Evolutionary conservation across 2,113 vertebrate species (phyloP).

Genomic region (Camelus bactrianus): DNA sequence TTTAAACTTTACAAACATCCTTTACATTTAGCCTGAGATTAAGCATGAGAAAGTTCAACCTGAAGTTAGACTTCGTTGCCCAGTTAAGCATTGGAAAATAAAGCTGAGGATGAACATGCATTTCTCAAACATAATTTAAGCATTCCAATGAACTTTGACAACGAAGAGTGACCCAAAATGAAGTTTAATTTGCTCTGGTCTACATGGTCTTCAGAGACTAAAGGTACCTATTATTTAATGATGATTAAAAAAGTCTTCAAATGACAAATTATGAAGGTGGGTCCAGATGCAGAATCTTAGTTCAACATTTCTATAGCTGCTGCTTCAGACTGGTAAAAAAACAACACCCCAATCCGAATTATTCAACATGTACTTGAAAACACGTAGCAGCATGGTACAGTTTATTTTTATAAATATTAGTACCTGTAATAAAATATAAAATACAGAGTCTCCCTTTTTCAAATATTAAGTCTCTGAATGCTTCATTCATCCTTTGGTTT

Average conservation of each 20-base stretch:
- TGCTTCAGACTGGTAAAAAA: constrained; percentile 73
- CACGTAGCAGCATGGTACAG: constrained; percentile 75
- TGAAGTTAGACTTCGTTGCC: constrained; percentile 60
- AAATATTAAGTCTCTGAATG: constrained; percentile 83
- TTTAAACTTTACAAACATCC: constrained; percentile 72
- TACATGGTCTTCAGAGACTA: neutral
- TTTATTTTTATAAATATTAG: constrained; percentile 83
- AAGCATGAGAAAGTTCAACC: constrained; percentile 69
- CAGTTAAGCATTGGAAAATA: constrained; percentile 60
- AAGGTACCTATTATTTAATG: neutral
- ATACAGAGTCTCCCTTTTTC: constrained; percentile 81
- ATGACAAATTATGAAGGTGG: constrained; percentile 67
- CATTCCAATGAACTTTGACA: neutral
- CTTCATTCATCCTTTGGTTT: constrained; percentile 86
- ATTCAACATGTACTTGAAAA: constrained; percentile 79
- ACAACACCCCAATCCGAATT: neutral
- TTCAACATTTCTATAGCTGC: constrained; percentile 63
- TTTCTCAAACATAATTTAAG: neutral
- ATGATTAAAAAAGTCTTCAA: constrained; percentile 57
- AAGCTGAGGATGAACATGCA: neutral
- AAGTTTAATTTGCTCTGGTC: neutral
- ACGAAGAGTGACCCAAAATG: neutral
- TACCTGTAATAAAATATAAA: constrained; percentile 86
- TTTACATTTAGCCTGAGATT: constrained; percentile 75
- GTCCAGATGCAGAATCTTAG: constrained; percentile 50